Conservation (phyloP, 2,797 vertebrate genomes). For the Pseudochirops corinnae region DNA sequence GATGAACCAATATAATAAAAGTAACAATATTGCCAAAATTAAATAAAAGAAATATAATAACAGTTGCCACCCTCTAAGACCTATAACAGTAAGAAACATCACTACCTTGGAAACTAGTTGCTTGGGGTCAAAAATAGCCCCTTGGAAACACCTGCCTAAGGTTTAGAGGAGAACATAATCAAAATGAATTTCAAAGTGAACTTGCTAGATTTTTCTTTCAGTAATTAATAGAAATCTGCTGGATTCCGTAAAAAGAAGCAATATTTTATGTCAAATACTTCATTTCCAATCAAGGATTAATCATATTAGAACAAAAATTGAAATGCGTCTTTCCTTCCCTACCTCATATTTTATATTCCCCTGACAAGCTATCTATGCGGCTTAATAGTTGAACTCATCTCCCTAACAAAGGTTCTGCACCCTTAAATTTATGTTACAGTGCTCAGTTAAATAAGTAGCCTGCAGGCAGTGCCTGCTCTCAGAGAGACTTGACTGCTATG, state of each 20-base stretch:
- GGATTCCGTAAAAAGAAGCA: not conserved
- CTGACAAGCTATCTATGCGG: not conserved
- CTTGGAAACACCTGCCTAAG: conserved; percentile 41
- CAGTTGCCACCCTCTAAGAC: conserved; percentile 26
- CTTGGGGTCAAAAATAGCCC: conserved; percentile 2
- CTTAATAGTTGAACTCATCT: conserved; percentile 26
- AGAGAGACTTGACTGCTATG: not conserved
- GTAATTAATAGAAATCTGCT: conserved; percentile 17
- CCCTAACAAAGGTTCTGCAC: not conserved
- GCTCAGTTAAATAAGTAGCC: too few relatives aligned
- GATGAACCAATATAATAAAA: too few relatives aligned
- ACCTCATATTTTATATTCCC: not conserved
- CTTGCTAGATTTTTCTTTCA: conserved; percentile 38
- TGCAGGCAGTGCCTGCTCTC: too few relatives aligned
- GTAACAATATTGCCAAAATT: too few relatives aligned
- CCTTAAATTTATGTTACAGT: too few relatives aligned
- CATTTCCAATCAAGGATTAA: conserved; percentile 23
- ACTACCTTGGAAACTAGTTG: conserved; percentile 34
- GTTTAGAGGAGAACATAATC: not conserved
- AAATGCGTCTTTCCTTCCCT: conserved; percentile 11
- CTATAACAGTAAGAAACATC: conserved; percentile 1
- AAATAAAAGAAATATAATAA: not conserved
- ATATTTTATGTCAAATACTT: conserved; percentile 18
- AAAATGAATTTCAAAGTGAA: conserved; percentile 39
- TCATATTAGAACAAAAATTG: not conserved